Conservation (phyloP, 2,113 vertebrate genomes). For the Siniperca knerii region DNA sequence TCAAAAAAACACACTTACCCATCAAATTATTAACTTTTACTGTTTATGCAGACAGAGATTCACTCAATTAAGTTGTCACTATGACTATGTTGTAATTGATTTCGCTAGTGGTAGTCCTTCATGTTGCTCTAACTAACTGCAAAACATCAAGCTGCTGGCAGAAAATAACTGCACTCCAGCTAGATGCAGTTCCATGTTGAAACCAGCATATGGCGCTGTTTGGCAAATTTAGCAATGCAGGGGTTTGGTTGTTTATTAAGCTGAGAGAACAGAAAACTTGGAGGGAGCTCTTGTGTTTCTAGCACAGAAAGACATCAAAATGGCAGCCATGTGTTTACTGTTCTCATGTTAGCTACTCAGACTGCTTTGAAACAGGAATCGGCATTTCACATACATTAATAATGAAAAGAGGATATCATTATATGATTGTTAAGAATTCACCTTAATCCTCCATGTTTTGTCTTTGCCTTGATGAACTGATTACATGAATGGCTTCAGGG, state of each 20-base stretch:
- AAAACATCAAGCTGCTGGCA: not conserved
- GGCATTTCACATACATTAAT: not conserved
- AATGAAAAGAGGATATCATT: not conserved
- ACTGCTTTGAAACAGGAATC: not conserved
- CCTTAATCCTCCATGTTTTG: not conserved
- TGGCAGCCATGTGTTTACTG: conserved; percentile 64
- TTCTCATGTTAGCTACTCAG: not conserved
- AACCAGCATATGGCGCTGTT: conserved; percentile 64
- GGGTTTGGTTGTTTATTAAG: conserved; percentile 38
- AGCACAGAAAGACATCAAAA: conserved; percentile 66
- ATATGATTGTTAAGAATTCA: not conserved
- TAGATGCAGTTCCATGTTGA: conserved; percentile 9
- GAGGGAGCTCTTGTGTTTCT: conserved; percentile 52
- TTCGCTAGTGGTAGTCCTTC: not conserved
- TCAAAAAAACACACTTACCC: not conserved
- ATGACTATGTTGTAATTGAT: not conserved
- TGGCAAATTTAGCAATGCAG: conserved; percentile 36
- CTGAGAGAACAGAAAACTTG: conserved; percentile 54
- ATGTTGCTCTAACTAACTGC: not conserved
- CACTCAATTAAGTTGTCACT: not conserved
- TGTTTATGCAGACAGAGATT: not conserved
- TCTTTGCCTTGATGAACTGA: not conserved
- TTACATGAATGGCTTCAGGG: not conserved
- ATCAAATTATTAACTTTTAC: not conserved
- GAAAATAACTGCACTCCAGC: too few species aligned